Conservation (phyloP, 2,888 invertebrate species). For the Linnaemya tessellans region DNA sequence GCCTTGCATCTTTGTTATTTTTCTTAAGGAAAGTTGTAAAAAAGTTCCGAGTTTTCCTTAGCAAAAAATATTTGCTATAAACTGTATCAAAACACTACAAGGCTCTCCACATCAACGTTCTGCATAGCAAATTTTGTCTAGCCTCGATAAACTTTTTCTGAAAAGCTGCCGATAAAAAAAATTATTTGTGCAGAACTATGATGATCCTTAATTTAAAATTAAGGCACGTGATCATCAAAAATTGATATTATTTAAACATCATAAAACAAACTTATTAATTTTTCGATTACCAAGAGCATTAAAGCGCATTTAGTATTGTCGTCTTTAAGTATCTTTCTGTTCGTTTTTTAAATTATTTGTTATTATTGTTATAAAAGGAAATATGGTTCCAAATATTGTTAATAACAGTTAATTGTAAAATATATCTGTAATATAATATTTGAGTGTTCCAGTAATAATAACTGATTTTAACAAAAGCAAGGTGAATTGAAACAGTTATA, state of each 20-base stretch:
- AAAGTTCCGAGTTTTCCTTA: neutral
- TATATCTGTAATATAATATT: neutral
- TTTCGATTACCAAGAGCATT: neutral
- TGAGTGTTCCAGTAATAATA: neutral
- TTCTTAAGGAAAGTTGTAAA: conserved; percentile 9
- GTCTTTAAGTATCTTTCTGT: neutral
- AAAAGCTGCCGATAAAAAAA: neutral
- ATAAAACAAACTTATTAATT: neutral
- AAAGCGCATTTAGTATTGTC: neutral
- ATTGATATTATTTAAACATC: neutral
- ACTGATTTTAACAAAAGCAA: no score
- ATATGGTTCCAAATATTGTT: neutral
- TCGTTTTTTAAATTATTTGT: neutral
- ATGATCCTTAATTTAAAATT: neutral
- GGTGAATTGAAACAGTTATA: neutral
- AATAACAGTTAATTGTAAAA: conserved; percentile 6
- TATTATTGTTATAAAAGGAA: neutral
- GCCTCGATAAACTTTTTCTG: neutral
- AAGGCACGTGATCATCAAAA: conserved; percentile 2
- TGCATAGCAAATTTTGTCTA: neutral
- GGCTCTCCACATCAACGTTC: neutral
- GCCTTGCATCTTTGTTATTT: neutral
- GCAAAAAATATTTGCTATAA: neutral
- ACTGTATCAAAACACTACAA: neutral
- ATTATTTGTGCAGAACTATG: neutral